Base-by-base conservation (phyloP, 2,113 vertebrate species). In the Parus major region DNA sequence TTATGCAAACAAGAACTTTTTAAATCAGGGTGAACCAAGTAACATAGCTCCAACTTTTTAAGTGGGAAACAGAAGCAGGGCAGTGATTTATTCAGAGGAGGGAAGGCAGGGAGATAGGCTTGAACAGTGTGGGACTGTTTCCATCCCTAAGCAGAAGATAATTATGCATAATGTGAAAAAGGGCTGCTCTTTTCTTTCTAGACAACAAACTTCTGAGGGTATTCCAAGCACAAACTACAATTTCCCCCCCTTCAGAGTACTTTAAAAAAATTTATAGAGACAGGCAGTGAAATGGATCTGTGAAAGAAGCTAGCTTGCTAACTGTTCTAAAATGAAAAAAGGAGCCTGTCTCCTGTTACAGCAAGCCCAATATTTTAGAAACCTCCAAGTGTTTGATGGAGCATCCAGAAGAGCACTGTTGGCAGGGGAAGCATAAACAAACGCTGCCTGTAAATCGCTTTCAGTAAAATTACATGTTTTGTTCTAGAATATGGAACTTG, bases 381-480 rank as follows among this genome's bases (percentile, higher is more conserved):
- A 68, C 41, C 57, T 84, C 53, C 41, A 91, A 49, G 55, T 21
- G 6, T 55, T 77, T 81, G 89, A 87, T n/a, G 16, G 12, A 94
- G 44, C 31, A 93, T 36, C 89, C 53, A 35, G 28, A 89, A 65
- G 10, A 72, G 53, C 16, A 49, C 39, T 82, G 17, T 35, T 92
- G 50, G 68, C 57, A 93, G 53, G 9, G 21, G 56, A 95, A 93
- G 56, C 23, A 92, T 71, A 91, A 95, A 84, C 52, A 76, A 84
- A 53, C 0, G 5, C 59, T 71, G 47, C 57, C 52, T 66, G n/a
- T 68, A 84, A 86, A 93, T 71, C 12, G 64, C 63, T 76, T 89
- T 53, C 53, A 89, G 65, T 19, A 87, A 85, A 87, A 89, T 33
- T 44, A 69, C 25, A 28, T 35, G 16, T 50, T 89, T 84, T 84